Conservation (phyloP, 2,113 vertebrate genomes). For the Scomber japonicus region DNA sequence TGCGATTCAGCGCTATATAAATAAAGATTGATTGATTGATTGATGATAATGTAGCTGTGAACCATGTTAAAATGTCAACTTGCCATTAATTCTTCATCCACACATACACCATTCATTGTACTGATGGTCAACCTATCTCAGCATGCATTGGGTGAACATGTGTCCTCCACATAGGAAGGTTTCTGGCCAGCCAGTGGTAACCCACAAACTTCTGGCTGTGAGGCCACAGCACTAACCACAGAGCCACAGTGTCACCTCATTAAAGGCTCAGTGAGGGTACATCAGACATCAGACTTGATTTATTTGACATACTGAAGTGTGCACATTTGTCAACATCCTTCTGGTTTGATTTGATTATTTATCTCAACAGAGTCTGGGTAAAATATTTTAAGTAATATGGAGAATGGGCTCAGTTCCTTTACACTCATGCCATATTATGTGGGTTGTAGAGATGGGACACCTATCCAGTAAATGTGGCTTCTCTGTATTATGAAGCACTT, state of each 20-base stretch:
- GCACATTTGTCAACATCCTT: not conserved
- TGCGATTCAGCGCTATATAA: too few species aligned
- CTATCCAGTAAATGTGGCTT: too few species aligned
- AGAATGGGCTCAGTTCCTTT: too few species aligned
- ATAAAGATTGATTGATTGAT: too few species aligned
- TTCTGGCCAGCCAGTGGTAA: not conserved
- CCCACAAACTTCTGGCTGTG: not conserved
- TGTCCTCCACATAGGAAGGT: not conserved
- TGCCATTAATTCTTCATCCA: too few species aligned
- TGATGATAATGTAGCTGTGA: not conserved
- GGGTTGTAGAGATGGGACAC: too few species aligned
- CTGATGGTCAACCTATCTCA: not conserved
- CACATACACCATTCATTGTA: too few species aligned
- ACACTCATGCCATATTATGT: too few species aligned
- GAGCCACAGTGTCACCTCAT: not conserved
- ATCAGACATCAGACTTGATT: not conserved
- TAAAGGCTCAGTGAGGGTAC: not conserved
- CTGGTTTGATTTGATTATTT: not conserved
- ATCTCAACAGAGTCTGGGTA: too few species aligned
- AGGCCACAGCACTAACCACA: not conserved
- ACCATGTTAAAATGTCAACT: not conserved
- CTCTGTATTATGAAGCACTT: too few species aligned
- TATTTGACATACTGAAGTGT: not conserved
- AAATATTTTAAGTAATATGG: too few species aligned
- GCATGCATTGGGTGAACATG: not conserved